Percentiles rank a stretch among this genome's conserved stretches.
phyloP scores from a whole-genome alignment of 2,888 invertebrate genomes.

The Meiosimyza platycephala region DNA sequence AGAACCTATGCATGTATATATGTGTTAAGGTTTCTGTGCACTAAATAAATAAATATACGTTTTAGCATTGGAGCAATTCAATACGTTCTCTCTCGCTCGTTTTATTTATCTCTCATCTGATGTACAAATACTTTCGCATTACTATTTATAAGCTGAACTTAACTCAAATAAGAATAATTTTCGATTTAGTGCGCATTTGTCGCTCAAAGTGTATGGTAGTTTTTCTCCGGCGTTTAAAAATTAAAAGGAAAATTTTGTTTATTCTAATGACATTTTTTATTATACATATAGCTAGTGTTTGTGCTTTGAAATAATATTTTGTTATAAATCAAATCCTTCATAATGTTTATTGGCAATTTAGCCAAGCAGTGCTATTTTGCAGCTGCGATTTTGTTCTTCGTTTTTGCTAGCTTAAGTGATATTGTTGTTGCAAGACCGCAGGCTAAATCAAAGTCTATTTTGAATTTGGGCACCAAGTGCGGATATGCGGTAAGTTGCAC shows the following conservation, averaged over 20 bases:
- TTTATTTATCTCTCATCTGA: neutral
- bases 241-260: neutral
- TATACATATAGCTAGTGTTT: no score
- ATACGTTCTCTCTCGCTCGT: neutral
- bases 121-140: neutral
- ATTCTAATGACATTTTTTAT: neutral
- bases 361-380: neutral
- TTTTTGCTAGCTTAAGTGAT: neutral
- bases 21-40: no score
- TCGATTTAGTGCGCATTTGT: constrained; percentile 17
- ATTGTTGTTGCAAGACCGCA: constrained; percentile 46
- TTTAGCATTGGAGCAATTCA: no score
- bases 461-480: constrained; percentile 50
- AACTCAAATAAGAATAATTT: neutral
- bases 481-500: constrained; percentile 56
- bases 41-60: no score
- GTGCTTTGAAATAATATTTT: no score
- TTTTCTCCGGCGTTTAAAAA: neutral
- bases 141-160: constrained; percentile 5
- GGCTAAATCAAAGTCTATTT: constrained; percentile 40
- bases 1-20: no score
- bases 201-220: constrained; percentile 16
- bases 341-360: constrained; percentile 10
- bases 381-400: no score
- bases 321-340: neutral